phyloP scores from a whole-genome alignment of 2,113 vertebrate genomes.

The Lasiurus borealis region DNA sequence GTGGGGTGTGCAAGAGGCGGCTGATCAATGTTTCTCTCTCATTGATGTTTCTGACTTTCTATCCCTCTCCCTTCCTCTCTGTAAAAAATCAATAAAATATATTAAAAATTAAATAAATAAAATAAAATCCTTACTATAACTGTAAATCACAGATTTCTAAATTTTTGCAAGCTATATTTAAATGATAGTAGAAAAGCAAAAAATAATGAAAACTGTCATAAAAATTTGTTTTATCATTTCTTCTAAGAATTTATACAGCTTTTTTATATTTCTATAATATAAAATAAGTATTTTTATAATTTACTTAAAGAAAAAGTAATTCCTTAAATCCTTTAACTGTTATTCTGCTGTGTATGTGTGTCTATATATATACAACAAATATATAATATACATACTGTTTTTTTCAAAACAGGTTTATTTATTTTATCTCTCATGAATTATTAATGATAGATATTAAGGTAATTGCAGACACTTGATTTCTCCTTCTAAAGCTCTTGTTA shows the following conservation, averaged over 20 bases:
- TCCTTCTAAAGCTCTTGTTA: constrained; percentile 69
- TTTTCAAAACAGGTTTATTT: constrained; percentile 70
- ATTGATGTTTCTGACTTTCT: too few relatives aligned
- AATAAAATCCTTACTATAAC: background rate
- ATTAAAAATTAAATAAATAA: too few relatives aligned
- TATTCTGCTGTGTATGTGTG: background rate
- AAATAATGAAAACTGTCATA: background rate
- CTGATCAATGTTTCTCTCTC: too few relatives aligned
- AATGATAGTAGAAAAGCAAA: background rate
- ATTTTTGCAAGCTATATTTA: background rate
- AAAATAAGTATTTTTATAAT: constrained; percentile 50
- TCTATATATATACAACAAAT: background rate
- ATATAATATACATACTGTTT: background rate
- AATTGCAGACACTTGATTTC: constrained; percentile 84
- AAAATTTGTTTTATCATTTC: background rate
- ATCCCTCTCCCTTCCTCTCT: too few relatives aligned
- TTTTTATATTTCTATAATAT: constrained; percentile 26
- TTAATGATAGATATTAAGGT: constrained; percentile 84
- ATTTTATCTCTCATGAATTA: constrained; percentile 84
- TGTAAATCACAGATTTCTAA: background rate
- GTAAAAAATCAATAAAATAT: too few relatives aligned
- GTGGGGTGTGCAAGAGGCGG: too few relatives aligned
- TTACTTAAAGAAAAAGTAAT: constrained; percentile 63
- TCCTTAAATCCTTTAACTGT: constrained; percentile 12
- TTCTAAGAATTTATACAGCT: background rate